A percentile compares a stretch with the other conserved stretches of the same genome.
Evolutionary conservation across 2,113 vertebrate genomes (phyloP).

Genomic region (Seriola rivoliana): DNA sequence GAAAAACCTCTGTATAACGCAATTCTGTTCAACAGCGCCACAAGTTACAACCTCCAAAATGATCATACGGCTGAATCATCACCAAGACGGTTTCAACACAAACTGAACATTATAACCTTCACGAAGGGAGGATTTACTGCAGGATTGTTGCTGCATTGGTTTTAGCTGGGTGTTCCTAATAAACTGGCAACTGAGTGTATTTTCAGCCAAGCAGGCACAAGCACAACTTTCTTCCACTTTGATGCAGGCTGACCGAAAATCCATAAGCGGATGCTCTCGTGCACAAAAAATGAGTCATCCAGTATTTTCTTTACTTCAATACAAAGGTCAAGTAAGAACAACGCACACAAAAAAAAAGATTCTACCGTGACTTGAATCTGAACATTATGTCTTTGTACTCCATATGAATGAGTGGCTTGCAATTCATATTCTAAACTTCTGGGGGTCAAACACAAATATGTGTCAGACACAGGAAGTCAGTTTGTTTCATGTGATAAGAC

Average conservation of each 20-base stretch:
- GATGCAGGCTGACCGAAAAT: not conserved
- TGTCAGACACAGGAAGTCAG: not conserved
- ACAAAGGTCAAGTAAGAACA: slow-evolving; percentile 24
- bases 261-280: not conserved
- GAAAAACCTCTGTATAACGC: no score
- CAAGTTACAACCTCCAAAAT: not conserved
- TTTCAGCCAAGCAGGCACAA: not conserved
- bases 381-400: not conserved
- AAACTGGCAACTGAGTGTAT: not conserved
- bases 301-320: slow-evolving; percentile 2
- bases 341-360: not conserved
- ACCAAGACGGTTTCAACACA: not conserved
- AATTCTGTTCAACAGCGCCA: not conserved
- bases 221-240: not conserved
- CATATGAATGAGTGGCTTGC: not conserved
- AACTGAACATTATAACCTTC: not conserved
- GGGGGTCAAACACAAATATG: not conserved
- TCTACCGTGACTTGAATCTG: not conserved
- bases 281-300: not conserved
- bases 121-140: not conserved
- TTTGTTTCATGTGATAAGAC: not conserved
- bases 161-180: not conserved
- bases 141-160: no score
- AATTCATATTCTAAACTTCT: not conserved
- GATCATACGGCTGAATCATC: not conserved